Evolutionary conservation across 2,888 invertebrate species (phyloP).

Genomic region (Megastigmus dorsalis): DNA sequence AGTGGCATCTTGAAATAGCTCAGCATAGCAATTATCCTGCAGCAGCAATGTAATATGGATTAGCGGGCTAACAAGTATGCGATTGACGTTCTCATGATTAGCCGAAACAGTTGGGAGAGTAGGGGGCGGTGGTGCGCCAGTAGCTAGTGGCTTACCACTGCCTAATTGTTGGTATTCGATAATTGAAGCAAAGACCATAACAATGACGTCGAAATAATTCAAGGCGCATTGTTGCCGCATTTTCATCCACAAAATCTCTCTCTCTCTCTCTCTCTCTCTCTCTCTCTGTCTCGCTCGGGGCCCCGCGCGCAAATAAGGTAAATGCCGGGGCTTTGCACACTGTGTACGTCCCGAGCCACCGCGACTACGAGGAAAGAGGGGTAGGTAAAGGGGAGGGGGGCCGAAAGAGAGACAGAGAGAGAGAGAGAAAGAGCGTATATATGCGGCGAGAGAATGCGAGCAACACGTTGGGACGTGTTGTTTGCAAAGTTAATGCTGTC

Average conservation of each 20-base stretch:
- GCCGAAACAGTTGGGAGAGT: conserved; percentile 20
- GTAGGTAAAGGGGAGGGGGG: too few relatives aligned
- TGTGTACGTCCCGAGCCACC: neutral
- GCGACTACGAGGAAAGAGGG: neutral
- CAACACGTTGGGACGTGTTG: conserved; percentile 49
- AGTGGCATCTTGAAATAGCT: conserved; percentile 32
- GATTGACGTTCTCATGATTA: conserved; percentile 52
- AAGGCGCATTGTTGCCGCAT: conserved; percentile 49
- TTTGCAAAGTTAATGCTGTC: conserved; percentile 52
- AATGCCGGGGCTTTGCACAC: neutral
- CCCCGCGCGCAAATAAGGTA: conserved; percentile 17
- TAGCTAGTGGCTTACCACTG: conserved; percentile 41
- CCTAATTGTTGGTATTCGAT: conserved; percentile 54
- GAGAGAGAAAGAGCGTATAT: neutral
- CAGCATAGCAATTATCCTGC: conserved; percentile 28
- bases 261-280: too few relatives aligned
- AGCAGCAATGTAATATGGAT: conserved; percentile 49
- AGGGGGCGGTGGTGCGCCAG: conserved; percentile 35
- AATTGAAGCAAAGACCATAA: conserved; percentile 40
- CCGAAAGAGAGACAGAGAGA: too few relatives aligned
- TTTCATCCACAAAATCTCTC: conserved; percentile 16
- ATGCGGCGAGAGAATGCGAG: conserved; percentile 22
- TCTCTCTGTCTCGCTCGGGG: too few relatives aligned
- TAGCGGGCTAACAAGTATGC: conserved; percentile 47
- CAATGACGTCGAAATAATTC: conserved; percentile 45